Evolutionary conservation across 2,113 vertebrate species (phyloP).

Genomic region (Todiramphus saurophagus): DNA sequence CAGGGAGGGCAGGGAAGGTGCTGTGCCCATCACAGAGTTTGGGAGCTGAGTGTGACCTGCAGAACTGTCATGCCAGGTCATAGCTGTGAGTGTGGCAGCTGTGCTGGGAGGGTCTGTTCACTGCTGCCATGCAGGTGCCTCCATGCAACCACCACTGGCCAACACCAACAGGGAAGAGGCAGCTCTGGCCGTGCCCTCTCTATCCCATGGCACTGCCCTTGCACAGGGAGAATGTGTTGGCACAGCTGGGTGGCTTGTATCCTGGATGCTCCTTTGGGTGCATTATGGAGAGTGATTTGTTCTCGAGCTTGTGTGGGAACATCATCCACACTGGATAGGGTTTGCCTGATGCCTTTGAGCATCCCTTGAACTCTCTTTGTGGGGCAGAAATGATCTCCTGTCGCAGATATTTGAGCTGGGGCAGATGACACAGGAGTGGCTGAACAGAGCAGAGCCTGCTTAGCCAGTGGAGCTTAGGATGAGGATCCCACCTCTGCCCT

Average conservation of each 20-base stretch:
- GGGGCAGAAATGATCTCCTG: neutral
- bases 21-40: neutral
- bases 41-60: neutral
- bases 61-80: neutral
- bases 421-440: neutral
- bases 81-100: neutral
- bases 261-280: neutral
- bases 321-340: neutral
- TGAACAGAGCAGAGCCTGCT: neutral
- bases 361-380: neutral
- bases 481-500: neutral
- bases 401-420: neutral
- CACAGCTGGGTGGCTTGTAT: neutral
- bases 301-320: neutral
- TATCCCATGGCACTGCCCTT: neutral
- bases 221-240: neutral
- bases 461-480: neutral
- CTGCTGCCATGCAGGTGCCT: rapidly evolving
- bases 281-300: neutral
- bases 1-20: neutral
- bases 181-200: neutral
- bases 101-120: neutral
- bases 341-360: neutral
- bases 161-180: neutral
- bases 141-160: neutral